These are phyloP conservation scores for Amphibalanus amphitrite DNA, from an alignment of 1,140 invertebrate species.

Conservation along the genomic window DNA sequence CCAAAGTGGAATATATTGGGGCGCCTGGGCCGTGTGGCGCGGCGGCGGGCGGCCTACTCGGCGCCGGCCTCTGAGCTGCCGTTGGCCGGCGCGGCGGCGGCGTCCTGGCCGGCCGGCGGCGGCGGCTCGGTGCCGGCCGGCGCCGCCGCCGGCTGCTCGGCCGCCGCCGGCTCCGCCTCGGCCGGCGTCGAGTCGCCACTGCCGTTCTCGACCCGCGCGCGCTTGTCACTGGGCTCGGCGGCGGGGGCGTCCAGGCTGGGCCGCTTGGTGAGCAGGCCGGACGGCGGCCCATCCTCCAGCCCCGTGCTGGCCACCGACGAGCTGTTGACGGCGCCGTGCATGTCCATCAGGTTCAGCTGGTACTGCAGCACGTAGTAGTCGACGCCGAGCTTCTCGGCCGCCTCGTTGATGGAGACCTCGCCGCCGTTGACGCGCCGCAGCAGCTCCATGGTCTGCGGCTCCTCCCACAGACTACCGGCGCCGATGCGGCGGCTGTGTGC, in stretches of 20 bases:
- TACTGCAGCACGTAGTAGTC: conserved; percentile 10
- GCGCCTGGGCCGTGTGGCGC: no score
- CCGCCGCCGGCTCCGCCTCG: neutral
- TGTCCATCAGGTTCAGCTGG: conserved; percentile 3
- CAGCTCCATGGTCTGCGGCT: conserved; percentile 16
- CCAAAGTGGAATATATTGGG: neutral
- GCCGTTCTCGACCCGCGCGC: neutral
- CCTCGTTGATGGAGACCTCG: conserved; percentile 17
- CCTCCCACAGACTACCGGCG: conserved; percentile 16
- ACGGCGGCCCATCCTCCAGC: no score
- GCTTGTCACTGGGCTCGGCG: neutral
- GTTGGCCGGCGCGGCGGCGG: neutral
- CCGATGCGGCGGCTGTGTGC: neutral
- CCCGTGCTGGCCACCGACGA: no score
- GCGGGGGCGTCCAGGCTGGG: neutral
- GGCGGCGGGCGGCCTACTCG: neutral
- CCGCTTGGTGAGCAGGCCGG: neutral
- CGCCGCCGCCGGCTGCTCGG: no score
- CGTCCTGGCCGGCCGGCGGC: neutral
- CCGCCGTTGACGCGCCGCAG: conserved; percentile 16
- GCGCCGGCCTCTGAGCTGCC: neutral
- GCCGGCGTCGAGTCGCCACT: no score
- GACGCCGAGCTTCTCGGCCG: conserved; percentile 18
- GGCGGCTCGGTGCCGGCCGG: neutral
- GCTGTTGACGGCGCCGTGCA: neutral